Conservation (phyloP, 2,113 vertebrate genomes). For the Chloropsis cyanopogon region DNA sequence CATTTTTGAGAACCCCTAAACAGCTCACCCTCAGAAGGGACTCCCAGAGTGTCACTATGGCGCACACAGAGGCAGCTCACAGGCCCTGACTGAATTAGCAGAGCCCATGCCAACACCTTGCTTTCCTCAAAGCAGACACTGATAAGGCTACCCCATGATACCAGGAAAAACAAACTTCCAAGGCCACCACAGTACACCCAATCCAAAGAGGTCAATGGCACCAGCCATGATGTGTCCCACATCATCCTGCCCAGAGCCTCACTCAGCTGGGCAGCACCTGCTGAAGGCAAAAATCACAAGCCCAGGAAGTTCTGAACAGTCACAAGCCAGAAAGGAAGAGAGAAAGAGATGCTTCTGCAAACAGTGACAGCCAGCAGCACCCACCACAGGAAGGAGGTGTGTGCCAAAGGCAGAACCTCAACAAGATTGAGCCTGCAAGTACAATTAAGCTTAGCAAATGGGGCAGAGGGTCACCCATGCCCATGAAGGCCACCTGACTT, state of each 20-base stretch:
- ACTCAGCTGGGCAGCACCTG: neutral
- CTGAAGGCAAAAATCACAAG: neutral
- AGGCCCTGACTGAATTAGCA: neutral
- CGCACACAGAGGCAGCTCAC: neutral
- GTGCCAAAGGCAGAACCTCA: neutral
- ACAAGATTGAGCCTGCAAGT: neutral
- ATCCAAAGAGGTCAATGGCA: neutral
- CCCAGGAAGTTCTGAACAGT: neutral
- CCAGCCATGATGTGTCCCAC: neutral
- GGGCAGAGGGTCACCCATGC: neutral
- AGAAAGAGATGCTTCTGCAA: neutral
- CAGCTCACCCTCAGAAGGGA: fast-evolving
- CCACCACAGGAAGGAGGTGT: neutral
- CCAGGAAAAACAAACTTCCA: neutral
- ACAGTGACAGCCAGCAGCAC: neutral
- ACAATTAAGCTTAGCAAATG: neutral
- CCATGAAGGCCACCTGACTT: neutral
- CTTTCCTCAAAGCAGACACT: neutral
- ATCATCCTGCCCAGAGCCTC: neutral
- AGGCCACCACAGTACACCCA: fast-evolving
- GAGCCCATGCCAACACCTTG: neutral
- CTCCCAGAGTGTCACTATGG: neutral
- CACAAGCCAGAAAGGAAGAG: neutral
- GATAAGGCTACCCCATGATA: neutral
- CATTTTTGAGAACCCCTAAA: neutral